Percentiles rank a stretch among this genome's conserved stretches.
Evolutionary conservation across 2,113 vertebrate species (phyloP).

Genomic region (Zeus faber): DNA sequence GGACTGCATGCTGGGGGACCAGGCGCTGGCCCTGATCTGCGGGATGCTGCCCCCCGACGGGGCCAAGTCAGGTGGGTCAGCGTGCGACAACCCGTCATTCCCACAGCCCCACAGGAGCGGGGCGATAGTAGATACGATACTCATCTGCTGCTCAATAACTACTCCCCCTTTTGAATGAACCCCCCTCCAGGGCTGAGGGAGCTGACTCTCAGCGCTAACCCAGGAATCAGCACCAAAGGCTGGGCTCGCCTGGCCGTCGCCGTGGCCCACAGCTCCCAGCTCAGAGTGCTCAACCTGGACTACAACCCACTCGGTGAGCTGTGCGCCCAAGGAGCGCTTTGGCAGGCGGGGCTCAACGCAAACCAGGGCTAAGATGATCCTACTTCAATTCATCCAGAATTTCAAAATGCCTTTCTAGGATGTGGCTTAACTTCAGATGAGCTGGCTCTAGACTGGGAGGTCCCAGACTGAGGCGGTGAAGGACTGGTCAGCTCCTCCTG

Average conservation of each 20-base stretch:
- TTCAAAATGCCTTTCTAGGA: too few species aligned
- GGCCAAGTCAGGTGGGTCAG: constrained; percentile 87
- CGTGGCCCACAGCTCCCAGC: constrained; percentile 94
- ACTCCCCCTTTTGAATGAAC: too few species aligned
- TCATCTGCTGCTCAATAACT: too few species aligned
- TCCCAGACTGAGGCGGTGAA: too few species aligned
- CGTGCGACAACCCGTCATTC: not conserved
- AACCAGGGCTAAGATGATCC: too few species aligned
- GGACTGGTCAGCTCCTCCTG: too few species aligned
- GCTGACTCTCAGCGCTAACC: constrained; percentile 92
- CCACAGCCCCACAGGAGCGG: not conserved
- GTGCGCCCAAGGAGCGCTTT: too few species aligned
- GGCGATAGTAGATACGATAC: too few species aligned
- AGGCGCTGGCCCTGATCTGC: constrained; percentile 90
- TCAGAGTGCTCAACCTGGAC: constrained; percentile 92
- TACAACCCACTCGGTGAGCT: constrained; percentile 92
- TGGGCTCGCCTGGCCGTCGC: constrained; percentile 92
- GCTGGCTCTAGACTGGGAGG: too few species aligned
- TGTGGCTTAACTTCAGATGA: too few species aligned
- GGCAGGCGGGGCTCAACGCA: too few species aligned
- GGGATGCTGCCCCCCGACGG: constrained; percentile 93
- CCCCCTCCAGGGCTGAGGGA: constrained; percentile 84
- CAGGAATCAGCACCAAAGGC: constrained; percentile 87
- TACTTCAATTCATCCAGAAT: too few species aligned
- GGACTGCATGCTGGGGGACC: constrained; percentile 94